Base-by-base conservation (phyloP, 2,797 vertebrate genomes). In the Dendrocincla tyrannina region DNA sequence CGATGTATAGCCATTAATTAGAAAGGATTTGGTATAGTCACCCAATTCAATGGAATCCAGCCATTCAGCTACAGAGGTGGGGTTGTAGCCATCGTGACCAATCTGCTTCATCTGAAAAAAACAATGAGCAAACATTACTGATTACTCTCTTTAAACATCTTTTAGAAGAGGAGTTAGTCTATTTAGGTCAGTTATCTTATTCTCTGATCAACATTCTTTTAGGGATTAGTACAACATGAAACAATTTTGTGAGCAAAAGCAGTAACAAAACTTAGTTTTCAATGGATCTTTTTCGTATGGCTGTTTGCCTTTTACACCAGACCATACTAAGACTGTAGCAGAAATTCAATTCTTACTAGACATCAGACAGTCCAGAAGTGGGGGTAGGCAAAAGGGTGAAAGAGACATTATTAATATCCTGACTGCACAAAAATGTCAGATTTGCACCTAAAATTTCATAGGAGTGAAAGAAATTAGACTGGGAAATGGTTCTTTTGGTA, bases 1-100 rank as follows among this genome's bases (percentile, higher is more conserved):
- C 91, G 99, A 99, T 20, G 99, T 99, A 98, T 99, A 99, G 86
- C 99, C 99, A 44, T 99, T 99, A 96, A 99, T 98, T 94, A 99
- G 99, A 97, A 99, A 99, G 81, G 99, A 98, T 97, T 99, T 99
- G 95, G 99, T 99, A 98, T 99, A 99, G 98, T 99, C 99, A 33
- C 99, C 99, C 67, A 99, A 97, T 97, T 99, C 99, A 97, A 99
- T 96, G 66, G 99, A 99, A 97, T 99, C 99, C 98, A 99, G 98
- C 99, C 99, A 99, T 97, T 99, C 99, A 3, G 99, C 99, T 95
- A 99, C 99, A 37, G 99, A 99, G 13, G 98, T 98, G 91, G 99
- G 99, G 95, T 99, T 99, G 98, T 99, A 99, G 80, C 99, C 99
- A 56, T 99, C 99, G 0, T 99, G 99, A 72, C 99, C 99, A 0